Evolutionary conservation across 2,888 invertebrate genomes (phyloP).

Genomic region (Podabrus alpinus): DNA sequence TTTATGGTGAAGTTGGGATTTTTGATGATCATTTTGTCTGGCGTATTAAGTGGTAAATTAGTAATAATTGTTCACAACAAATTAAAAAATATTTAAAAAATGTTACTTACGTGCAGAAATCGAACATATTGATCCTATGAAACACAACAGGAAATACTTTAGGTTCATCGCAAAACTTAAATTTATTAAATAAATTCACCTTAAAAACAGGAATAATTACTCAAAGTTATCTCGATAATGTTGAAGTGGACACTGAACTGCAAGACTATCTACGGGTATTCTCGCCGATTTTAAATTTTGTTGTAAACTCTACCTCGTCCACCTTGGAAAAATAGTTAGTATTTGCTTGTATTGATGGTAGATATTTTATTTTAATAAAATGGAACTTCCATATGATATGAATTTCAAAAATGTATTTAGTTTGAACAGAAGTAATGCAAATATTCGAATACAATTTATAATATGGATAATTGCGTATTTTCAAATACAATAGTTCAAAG

Average conservation of each 20-base stretch:
- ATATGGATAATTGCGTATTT: neutral
- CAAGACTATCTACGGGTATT: neutral
- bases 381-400: neutral
- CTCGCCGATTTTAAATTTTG: neutral
- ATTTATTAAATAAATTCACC: neutral
- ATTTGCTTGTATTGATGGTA: neutral
- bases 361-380: neutral
- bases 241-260: neutral
- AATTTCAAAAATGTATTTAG: neutral
- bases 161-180: neutral
- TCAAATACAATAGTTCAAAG: neutral
- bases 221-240: neutral
- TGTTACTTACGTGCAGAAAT: constrained; percentile 13
- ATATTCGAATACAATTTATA: neutral
- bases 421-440: neutral
- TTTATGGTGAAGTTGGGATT: neutral
- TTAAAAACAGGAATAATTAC: neutral
- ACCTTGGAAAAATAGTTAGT: constrained; percentile 1
- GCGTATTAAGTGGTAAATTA: too few relatives aligned
- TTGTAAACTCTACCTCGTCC: neutral
- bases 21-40: neutral
- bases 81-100: neutral
- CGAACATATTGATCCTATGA: neutral
- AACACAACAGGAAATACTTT: neutral
- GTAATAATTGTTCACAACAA: neutral